A percentile compares a stretch with the other conserved stretches of the same genome.
Evolutionary conservation across 2,888 invertebrate species (phyloP).

Genomic region (Omphaloscelis lunosa): DNA sequence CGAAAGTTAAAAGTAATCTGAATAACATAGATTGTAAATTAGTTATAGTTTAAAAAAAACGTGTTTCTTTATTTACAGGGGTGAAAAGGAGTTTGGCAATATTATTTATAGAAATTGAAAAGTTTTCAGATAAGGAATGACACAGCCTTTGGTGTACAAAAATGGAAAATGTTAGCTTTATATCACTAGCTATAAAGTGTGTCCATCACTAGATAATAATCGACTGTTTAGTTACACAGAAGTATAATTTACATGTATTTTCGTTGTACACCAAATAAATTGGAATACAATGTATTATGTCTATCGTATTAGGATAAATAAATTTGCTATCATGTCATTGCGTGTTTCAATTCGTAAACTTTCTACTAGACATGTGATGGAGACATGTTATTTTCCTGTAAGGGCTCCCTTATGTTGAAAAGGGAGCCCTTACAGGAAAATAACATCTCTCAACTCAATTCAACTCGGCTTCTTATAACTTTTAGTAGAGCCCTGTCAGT

Average conservation of each 20-base stretch:
- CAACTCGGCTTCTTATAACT: too few species aligned
- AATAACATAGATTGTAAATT: constrained; percentile 70
- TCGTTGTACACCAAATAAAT: constrained; percentile 76
- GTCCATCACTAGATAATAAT: constrained; percentile 67
- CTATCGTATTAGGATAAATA: constrained; percentile 86
- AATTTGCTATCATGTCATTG: constrained; percentile 87
- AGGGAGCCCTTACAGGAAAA: too few species aligned
- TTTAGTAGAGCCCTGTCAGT: too few species aligned
- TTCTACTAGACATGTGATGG: neutral
- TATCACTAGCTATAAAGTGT: constrained; percentile 66
- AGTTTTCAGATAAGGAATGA: constrained; percentile 52
- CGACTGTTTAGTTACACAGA: constrained; percentile 69
- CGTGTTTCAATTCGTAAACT: constrained; percentile 66
- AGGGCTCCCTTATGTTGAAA: neutral
- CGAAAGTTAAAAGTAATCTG: constrained; percentile 69
- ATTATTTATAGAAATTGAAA: constrained; percentile 67
- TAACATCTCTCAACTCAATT: too few species aligned
- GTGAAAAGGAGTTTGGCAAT: constrained; percentile 70
- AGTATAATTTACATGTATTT: constrained; percentile 72
- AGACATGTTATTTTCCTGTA: neutral
- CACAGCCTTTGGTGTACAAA: constrained; percentile 74
- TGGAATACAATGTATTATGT: constrained; percentile 82
- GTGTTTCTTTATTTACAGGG: constrained; percentile 67
- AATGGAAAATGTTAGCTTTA: constrained; percentile 63
- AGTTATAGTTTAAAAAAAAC: constrained; percentile 66